A percentile compares a stretch with the other conserved stretches of the same genome.
phyloP scores from a whole-genome alignment of 2,113 vertebrate species.

The Malaclemys terrapin region DNA sequence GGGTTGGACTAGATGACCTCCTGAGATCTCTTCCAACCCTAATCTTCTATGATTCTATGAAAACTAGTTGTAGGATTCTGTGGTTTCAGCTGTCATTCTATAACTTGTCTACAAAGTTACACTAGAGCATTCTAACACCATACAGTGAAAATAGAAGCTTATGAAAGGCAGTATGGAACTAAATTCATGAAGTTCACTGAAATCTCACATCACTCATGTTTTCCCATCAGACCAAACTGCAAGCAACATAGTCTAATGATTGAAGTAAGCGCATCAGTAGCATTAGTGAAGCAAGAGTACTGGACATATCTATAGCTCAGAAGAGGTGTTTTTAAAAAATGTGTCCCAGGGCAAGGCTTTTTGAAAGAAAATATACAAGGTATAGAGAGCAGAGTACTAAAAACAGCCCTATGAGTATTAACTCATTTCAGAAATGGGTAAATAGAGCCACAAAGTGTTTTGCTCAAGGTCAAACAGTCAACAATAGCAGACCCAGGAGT shows the following conservation, averaged over 20 bases:
- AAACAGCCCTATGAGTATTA: background rate
- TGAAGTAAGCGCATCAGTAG: background rate
- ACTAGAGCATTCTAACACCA: background rate
- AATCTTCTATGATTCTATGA: no score
- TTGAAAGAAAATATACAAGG: background rate
- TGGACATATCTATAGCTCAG: background rate
- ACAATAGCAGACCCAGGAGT: no score
- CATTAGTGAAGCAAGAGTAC: background rate
- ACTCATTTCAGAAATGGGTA: background rate
- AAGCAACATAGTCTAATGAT: background rate
- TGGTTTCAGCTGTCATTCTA: background rate
- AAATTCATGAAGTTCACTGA: background rate
- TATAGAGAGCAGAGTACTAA: background rate
- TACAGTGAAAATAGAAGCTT: background rate
- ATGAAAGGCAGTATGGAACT: background rate
- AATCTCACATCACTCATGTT: background rate
- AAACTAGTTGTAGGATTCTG: background rate
- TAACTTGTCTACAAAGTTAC: background rate
- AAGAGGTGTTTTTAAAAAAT: background rate
- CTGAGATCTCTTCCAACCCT: no score
- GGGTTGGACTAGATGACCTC: no score
- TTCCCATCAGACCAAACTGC: background rate
- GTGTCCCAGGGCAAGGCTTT: background rate
- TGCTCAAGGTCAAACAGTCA: background rate
- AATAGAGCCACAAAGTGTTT: background rate